Conservation (phyloP, 2,797 vertebrate genomes). For the Buceros bicornis region DNA sequence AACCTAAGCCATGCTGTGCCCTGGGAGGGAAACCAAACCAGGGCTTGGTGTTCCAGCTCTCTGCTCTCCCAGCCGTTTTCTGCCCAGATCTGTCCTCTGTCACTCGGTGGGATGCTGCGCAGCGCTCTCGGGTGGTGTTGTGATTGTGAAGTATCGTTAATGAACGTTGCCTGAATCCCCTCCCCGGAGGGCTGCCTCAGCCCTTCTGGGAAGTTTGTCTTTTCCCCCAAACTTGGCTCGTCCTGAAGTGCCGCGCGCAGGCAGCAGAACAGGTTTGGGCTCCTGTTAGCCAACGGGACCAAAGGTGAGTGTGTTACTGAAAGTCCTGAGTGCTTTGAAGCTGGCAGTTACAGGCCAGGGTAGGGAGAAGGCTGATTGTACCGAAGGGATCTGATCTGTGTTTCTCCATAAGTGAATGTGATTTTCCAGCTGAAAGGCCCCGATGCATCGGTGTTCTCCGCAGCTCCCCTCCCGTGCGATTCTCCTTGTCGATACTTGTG, state of each 20-base stretch:
- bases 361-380: not conserved
- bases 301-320: not conserved
- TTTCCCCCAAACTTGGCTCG: not conserved
- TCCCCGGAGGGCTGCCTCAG: not conserved
- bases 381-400: not conserved
- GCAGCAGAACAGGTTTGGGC: constrained; percentile 42
- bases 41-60: not conserved
- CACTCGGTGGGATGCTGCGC: not conserved
- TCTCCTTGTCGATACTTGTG: not conserved
- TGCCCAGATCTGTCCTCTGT: not conserved
- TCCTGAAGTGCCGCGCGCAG: not conserved
- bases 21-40: not conserved
- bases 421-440: not conserved
- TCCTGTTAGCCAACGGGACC: not conserved
- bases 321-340: constrained; percentile 24
- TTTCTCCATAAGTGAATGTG: not conserved
- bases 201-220: not conserved
- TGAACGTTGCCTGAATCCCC: not conserved
- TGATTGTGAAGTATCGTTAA: not conserved
- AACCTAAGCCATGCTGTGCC: not conserved
- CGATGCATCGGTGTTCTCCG: not conserved
- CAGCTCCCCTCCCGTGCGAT: not conserved
- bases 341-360: not conserved
- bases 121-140: not conserved
- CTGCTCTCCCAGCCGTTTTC: not conserved